Percentiles rank a stretch among this genome's conserved stretches.
phyloP scores from a whole-genome alignment of 2,797 vertebrate genomes.

The Sebastes hopkinsi region DNA sequence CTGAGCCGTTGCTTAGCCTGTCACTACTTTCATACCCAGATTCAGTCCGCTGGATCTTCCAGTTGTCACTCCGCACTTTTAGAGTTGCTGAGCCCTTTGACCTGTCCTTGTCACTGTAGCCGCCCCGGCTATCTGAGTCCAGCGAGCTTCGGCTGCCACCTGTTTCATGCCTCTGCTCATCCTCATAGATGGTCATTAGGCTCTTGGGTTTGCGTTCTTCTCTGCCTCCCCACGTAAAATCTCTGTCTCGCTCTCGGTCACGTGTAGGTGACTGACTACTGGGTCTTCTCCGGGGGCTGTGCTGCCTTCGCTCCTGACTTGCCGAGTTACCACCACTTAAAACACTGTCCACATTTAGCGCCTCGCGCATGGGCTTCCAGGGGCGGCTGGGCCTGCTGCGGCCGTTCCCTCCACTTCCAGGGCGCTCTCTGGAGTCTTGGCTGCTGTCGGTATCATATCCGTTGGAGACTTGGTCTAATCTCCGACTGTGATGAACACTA shows the following conservation, averaged over 20 bases:
- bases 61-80: conserved; percentile 83
- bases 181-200: conserved; percentile 97
- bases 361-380: conserved; percentile 94
- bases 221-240: conserved; percentile 67
- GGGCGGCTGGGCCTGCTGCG: conserved; percentile 76
- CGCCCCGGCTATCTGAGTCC: conserved; percentile 85
- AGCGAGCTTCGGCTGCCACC: conserved; percentile 87
- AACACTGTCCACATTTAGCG: conserved; percentile 94
- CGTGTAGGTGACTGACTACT: conserved; percentile 63
- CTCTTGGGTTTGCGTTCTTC: conserved; percentile 88
- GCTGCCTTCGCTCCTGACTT: conserved; percentile 76
- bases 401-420: conserved; percentile 73
- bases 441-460: conserved; percentile 94
- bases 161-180: conserved; percentile 88
- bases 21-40: conserved; percentile 96
- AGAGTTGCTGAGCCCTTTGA: conserved; percentile 76
- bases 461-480: conserved; percentile 66
- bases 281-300: conserved; percentile 82
- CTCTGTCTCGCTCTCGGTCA: conserved; percentile 56
- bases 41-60: conserved; percentile 94
- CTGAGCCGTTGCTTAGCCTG: conserved; percentile 91
- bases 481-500: conserved; percentile 44
- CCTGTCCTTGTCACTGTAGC: conserved; percentile 81
- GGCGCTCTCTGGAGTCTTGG: conserved; percentile 87
- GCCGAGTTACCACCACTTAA: conserved; percentile 66